Conservation (phyloP, 2,797 vertebrate genomes). For the Sebastes matsubarae region DNA sequence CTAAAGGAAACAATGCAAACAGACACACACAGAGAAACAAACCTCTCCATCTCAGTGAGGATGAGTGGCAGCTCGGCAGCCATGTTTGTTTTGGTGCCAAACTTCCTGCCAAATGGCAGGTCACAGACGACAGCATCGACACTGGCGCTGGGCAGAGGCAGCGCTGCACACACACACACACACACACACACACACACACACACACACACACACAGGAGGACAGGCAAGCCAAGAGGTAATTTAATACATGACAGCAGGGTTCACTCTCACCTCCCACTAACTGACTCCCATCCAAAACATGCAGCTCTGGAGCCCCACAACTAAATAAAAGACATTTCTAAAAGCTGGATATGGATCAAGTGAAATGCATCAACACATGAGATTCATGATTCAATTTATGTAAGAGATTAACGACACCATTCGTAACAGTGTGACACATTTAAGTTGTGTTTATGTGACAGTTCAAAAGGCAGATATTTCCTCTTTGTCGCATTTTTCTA, state of each 20-base stretch:
- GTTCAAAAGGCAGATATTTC: background rate
- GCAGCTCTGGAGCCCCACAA: background rate
- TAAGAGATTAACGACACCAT: background rate
- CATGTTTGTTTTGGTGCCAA: slow-evolving; percentile 83
- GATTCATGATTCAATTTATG: background rate
- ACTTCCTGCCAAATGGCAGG: slow-evolving; percentile 95
- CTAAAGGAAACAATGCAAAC: background rate
- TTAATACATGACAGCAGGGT: slow-evolving; percentile 24
- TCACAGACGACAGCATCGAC: slow-evolving; percentile 90
- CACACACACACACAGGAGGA: slow-evolving; percentile 11
- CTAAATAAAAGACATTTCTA: background rate
- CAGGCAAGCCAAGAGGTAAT: slow-evolving; percentile 32
- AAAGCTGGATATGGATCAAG: background rate
- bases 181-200: background rate
- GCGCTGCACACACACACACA: slow-evolving; percentile 67
- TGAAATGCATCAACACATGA: background rate
- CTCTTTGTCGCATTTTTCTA: background rate
- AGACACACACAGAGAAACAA: slow-evolving; percentile 8
- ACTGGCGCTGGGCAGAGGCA: slow-evolving; percentile 85
- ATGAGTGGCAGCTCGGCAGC: slow-evolving; percentile 79
- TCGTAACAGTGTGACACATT: background rate
- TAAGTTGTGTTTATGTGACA: background rate
- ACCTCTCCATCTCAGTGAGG: slow-evolving; percentile 92
- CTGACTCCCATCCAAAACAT: background rate
- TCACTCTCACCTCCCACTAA: slow-evolving; percentile 6